A percentile compares a stretch with the other conserved stretches of the same genome.
phyloP scores from a whole-genome alignment of 2,113 vertebrate genomes.

The Microtus montanus region DNA sequence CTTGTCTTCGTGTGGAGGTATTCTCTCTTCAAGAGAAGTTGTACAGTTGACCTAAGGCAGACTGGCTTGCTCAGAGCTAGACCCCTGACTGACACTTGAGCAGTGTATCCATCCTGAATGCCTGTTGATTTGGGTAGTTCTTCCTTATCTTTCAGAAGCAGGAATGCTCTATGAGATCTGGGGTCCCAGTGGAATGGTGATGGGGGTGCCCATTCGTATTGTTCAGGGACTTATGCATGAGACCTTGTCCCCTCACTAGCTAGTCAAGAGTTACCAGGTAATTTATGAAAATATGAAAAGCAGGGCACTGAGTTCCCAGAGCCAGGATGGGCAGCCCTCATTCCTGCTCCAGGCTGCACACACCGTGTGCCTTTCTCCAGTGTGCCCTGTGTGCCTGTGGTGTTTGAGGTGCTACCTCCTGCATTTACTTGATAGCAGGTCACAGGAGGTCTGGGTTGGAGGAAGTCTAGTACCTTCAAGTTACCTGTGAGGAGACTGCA shows the following conservation, averaged over 20 bases:
- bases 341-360: not conserved
- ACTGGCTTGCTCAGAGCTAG: not conserved
- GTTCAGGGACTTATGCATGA: not conserved
- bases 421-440: not conserved
- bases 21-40: not conserved
- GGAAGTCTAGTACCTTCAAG: not conserved
- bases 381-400: accelerated
- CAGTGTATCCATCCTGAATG: accelerated
- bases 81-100: not conserved
- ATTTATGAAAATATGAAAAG: not conserved
- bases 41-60: not conserved
- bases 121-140: not conserved
- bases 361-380: not conserved
- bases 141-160: not conserved
- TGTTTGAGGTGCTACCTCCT: not conserved
- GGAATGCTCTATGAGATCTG: not conserved
- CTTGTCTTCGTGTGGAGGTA: not conserved
- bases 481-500: not conserved
- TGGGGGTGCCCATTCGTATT: not conserved
- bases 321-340: not conserved
- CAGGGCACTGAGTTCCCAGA: not conserved
- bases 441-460: not conserved
- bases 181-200: not conserved
- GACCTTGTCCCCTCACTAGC: not conserved
- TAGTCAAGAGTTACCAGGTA: not conserved